Conservation (phyloP, 2,113 vertebrate species). For the Scatophagus argus region DNA sequence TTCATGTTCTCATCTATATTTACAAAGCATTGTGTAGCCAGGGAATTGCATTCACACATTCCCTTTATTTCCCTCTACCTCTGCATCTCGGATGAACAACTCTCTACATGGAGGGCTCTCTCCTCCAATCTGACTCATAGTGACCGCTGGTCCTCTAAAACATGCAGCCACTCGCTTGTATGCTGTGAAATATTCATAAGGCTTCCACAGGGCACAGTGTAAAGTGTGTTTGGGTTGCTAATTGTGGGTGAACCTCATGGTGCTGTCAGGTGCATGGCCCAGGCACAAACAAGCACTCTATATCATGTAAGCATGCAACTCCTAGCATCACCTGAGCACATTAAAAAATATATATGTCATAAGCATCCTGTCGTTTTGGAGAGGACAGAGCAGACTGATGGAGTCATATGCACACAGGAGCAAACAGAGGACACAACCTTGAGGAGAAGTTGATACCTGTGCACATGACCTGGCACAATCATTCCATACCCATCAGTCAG, state of each 20-base stretch:
- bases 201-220: constrained; percentile 15
- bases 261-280: constrained; percentile 18
- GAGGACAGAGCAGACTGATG: not conserved
- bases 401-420: not conserved
- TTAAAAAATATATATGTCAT: not conserved
- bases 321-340: not conserved
- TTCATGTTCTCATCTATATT: constrained; percentile 19
- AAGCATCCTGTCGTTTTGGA: not conserved
- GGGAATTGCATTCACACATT: constrained; percentile 14
- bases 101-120: constrained; percentile 6
- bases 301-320: not conserved
- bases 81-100: constrained; percentile 25
- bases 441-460: too few species aligned
- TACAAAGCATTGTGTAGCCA: not conserved
- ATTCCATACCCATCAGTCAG: too few species aligned
- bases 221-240: constrained; percentile 39
- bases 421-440: too few species aligned
- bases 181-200: constrained; percentile 63
- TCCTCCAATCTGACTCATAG: constrained; percentile 37
- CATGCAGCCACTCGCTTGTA: constrained; percentile 21
- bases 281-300: constrained; percentile 8
- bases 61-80: constrained; percentile 2
- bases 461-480: too few species aligned
- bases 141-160: constrained; percentile 43
- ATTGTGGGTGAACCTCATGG: constrained; percentile 50